Evolutionary conservation across 2,113 vertebrate genomes (phyloP).

Genomic region (Nibea albiflora): DNA sequence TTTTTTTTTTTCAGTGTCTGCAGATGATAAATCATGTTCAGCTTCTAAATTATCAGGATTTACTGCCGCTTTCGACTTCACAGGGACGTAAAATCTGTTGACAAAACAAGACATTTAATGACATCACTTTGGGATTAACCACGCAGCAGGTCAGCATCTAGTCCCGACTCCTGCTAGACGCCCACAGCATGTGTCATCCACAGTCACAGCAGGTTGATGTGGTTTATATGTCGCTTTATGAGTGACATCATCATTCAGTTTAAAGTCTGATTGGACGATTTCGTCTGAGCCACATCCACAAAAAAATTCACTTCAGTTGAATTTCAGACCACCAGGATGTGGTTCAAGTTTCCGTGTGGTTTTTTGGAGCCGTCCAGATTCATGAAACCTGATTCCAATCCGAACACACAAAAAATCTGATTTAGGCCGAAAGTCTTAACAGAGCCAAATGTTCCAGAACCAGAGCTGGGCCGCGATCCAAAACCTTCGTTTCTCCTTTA

Average conservation of each 20-base stretch:
- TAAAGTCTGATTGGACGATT: background rate
- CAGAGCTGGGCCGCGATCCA: background rate
- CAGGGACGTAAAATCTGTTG: too few species aligned
- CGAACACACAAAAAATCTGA: background rate
- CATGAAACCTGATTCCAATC: background rate
- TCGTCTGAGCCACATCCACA: background rate
- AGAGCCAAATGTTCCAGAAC: background rate
- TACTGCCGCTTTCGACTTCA: too few species aligned
- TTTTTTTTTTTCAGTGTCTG: too few species aligned
- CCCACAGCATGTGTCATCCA: background rate
- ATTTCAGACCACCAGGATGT: background rate
- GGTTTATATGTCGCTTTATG: background rate
- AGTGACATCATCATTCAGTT: background rate
- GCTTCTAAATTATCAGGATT: too few species aligned
- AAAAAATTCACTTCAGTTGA: background rate
- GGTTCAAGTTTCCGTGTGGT: conserved; percentile 3
- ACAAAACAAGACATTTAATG: too few species aligned
- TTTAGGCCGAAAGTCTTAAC: background rate
- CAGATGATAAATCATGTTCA: too few species aligned
- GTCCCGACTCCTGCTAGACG: background rate
- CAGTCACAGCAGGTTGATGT: background rate
- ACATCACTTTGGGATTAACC: too few species aligned
- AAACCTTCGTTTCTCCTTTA: background rate
- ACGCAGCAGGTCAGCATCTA: background rate
- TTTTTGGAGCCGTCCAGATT: background rate